phyloP scores from a whole-genome alignment of 2,113 vertebrate genomes.

The Centropus unirufus region DNA sequence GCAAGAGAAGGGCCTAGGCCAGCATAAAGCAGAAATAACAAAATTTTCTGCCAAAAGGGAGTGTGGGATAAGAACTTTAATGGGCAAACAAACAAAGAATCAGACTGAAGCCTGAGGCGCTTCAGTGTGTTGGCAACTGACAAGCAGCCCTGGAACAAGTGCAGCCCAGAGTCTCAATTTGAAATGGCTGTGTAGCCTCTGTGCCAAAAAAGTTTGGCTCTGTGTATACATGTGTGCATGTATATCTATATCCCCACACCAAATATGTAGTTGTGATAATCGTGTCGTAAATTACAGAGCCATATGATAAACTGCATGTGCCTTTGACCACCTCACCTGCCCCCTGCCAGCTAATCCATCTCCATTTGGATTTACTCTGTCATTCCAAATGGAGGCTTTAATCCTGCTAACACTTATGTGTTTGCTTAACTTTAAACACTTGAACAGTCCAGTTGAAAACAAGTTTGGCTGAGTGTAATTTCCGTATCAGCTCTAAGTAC shows the following conservation, averaged over 20 bases:
- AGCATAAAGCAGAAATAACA: conserved; percentile 43
- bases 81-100: conserved; percentile 57
- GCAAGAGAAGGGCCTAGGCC: conserved; percentile 52
- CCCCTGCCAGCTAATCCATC: conserved; percentile 63
- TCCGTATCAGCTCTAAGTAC: neutral
- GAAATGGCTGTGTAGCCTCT: conserved; percentile 46
- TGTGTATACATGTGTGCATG: neutral
- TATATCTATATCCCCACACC: conserved; percentile 71
- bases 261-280: conserved; percentile 73
- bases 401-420: conserved; percentile 60
- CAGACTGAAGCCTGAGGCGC: conserved; percentile 37
- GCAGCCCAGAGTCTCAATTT: conserved; percentile 48
- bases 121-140: conserved; percentile 58
- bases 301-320: conserved; percentile 66
- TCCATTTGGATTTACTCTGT: conserved; percentile 62
- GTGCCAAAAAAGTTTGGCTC: conserved; percentile 59
- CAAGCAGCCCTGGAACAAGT: conserved; percentile 55
- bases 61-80: conserved; percentile 68
- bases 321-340: conserved; percentile 63
- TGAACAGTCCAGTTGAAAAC: conserved; percentile 3
- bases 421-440: conserved; percentile 59
- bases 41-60: conserved; percentile 58
- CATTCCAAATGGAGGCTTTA: conserved; percentile 38
- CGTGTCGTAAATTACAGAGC: conserved; percentile 66
- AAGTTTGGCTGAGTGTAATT: neutral